These are phyloP conservation scores for Lissonota sp. DNA, from an alignment of 2,888 invertebrate species.

Conservation along the genomic window DNA sequence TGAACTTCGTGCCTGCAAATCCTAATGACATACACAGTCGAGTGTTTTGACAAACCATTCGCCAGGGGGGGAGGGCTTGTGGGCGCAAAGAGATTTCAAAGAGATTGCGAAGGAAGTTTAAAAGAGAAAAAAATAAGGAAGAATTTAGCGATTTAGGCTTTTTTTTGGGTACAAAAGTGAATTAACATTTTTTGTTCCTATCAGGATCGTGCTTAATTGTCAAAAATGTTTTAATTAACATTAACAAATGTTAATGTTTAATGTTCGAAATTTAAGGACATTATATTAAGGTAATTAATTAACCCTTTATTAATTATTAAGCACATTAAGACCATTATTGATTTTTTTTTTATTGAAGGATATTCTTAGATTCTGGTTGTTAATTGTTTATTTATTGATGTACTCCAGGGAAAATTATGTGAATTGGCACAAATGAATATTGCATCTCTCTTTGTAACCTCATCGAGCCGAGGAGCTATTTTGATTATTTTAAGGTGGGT, in stretches of 20 bases:
- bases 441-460: slow-evolving; percentile 59
- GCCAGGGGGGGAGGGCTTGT: slow-evolving; percentile 38
- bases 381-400: too few species aligned
- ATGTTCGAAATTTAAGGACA: too few species aligned
- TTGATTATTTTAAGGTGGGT: slow-evolving; percentile 60
- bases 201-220: too few species aligned
- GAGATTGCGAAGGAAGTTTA: slow-evolving; percentile 32
- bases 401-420: too few species aligned
- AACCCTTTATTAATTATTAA: too few species aligned
- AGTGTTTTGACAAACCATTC: slow-evolving; percentile 73
- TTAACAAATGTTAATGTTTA: neutral
- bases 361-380: too few species aligned
- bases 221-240: too few species aligned
- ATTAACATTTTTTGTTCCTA: neutral
- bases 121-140: neutral
- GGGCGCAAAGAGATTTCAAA: slow-evolving; percentile 55
- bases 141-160: neutral
- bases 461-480: slow-evolving; percentile 59
- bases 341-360: too few species aligned
- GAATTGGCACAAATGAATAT: too few species aligned
- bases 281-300: neutral
- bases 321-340: neutral
- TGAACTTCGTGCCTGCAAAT: slow-evolving; percentile 75
- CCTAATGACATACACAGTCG: slow-evolving; percentile 75
- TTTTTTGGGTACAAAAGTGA: neutral